Evolutionary conservation across 92 coral and sea anemone genomes (phyloP).

Genomic region (Porites rus): DNA sequence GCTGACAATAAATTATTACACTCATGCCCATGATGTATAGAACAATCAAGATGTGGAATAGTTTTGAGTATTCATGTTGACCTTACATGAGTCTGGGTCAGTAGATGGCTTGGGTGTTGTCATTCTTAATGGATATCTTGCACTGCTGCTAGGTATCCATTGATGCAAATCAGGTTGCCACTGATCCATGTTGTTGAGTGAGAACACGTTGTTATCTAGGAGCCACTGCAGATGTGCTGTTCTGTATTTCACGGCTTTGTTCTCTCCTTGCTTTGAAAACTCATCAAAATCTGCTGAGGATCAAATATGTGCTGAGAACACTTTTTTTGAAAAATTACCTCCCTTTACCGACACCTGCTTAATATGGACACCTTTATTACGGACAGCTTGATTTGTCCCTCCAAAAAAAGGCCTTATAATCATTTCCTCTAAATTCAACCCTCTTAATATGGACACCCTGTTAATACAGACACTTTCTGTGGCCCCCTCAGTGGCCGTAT

Average conservation of each 20-base stretch:
- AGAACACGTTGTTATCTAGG: constrained; percentile 73
- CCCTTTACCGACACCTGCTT: no score
- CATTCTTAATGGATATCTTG: constrained; percentile 77
- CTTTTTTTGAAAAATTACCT: no score
- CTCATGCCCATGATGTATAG: no score
- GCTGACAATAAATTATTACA: no score
- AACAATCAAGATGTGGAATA: no score
- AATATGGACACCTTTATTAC: no score
- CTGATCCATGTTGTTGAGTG: constrained; percentile 44
- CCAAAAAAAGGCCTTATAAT: no score
- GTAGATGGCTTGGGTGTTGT: constrained; percentile 40
- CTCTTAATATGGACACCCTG: no score
- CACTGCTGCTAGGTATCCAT: constrained; percentile 82
- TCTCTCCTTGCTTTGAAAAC: constrained; percentile 66
- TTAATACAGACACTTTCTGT: no score
- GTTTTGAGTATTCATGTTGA: not conserved
- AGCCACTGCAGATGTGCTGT: constrained; percentile 88
- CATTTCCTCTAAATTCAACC: no score
- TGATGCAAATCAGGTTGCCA: constrained; percentile 66
- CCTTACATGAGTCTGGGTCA: constrained; percentile 83
- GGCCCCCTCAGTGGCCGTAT: no score
- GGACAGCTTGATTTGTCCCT: no score
- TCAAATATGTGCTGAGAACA: not conserved
- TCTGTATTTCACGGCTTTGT: constrained; percentile 78
- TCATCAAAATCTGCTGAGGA: constrained; percentile 64